Conservation (phyloP, 2,888 invertebrate species). For the Cheilosia variabilis region DNA sequence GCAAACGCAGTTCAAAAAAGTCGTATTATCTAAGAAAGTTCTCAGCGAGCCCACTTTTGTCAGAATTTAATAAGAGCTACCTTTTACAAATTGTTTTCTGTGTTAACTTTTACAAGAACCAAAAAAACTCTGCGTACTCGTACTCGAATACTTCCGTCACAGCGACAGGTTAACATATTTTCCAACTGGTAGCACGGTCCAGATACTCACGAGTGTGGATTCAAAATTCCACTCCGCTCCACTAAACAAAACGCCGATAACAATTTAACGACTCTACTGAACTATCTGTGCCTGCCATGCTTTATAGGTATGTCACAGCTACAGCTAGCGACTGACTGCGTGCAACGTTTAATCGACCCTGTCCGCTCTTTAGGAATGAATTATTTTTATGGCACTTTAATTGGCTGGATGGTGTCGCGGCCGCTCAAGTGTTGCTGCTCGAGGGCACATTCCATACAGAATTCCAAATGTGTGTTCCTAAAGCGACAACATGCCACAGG, state of each 20-base stretch:
- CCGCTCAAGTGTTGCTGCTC: slow-evolving; percentile 44
- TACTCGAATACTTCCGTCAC: slow-evolving; percentile 24
- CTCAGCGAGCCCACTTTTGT: too few relatives aligned
- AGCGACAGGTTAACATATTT: background rate
- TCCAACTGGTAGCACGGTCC: slow-evolving; percentile 28
- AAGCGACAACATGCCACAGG: slow-evolving; percentile 57
- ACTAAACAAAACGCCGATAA: slow-evolving; percentile 46
- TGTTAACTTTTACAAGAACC: too few relatives aligned
- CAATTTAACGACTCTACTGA: slow-evolving; percentile 38
- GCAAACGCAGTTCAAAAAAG: too few relatives aligned
- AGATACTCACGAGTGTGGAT: background rate
- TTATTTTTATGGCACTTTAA: slow-evolving; percentile 74
- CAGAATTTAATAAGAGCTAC: too few relatives aligned
- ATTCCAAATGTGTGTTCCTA: slow-evolving; percentile 35
- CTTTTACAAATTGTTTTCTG: too few relatives aligned
- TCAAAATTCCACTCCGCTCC: background rate
- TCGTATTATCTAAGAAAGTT: too few relatives aligned
- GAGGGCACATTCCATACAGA: slow-evolving; percentile 57
- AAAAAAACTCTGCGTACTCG: too few relatives aligned
- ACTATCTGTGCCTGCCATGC: slow-evolving; percentile 5
- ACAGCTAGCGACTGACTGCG: slow-evolving; percentile 5
- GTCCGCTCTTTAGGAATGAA: slow-evolving; percentile 63
- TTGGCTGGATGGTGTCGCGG: slow-evolving; percentile 44
- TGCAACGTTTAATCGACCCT: slow-evolving; percentile 63
- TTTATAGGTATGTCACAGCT: background rate